A percentile compares a stretch with the other conserved stretches of the same genome.
Evolutionary conservation across 1,140 invertebrate genomes (phyloP).

Genomic region (Eumeta japonica): DNA sequence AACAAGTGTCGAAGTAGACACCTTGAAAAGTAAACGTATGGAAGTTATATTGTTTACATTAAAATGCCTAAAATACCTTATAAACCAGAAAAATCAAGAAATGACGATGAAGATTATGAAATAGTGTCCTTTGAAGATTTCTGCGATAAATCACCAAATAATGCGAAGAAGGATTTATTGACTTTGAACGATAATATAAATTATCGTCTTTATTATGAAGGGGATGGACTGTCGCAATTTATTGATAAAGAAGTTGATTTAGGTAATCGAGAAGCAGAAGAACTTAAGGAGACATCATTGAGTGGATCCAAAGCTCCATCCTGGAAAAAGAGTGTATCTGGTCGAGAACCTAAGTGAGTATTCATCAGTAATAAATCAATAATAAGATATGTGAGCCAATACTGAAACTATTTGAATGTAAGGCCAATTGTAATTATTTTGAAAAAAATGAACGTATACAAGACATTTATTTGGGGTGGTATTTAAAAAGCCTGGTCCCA

Average conservation of each 20-base stretch:
- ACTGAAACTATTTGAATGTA: too few relatives aligned
- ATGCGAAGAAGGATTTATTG: slow-evolving; percentile 49
- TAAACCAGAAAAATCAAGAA: slow-evolving; percentile 38
- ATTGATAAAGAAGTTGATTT: slow-evolving; percentile 36
- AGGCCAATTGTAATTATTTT: too few relatives aligned
- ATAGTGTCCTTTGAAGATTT: slow-evolving; percentile 61
- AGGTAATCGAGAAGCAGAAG: slow-evolving; percentile 29
- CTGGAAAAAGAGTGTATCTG: too few relatives aligned
- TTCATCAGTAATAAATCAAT: too few relatives aligned
- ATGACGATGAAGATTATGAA: slow-evolving; percentile 49
- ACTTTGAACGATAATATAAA: slow-evolving; percentile 56
- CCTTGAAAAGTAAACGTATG: too few relatives aligned
- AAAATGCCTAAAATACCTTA: slow-evolving; percentile 55
- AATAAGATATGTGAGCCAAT: too few relatives aligned
- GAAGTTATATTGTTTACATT: too few relatives aligned
- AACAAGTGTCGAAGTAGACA: background rate
- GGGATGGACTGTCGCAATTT: slow-evolving; percentile 32
- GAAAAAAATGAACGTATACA: too few relatives aligned
- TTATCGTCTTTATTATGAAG: slow-evolving; percentile 51
- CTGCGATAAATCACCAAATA: slow-evolving; percentile 52
- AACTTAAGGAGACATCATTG: slow-evolving; percentile 45
- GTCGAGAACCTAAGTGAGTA: too few relatives aligned
- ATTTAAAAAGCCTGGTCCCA: too few relatives aligned
- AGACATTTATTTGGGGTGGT: too few relatives aligned
- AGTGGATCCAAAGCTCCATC: too few relatives aligned